Evolutionary conservation across 2,888 invertebrate genomes (phyloP).

Genomic region (Minunthozetes semirufus): DNA sequence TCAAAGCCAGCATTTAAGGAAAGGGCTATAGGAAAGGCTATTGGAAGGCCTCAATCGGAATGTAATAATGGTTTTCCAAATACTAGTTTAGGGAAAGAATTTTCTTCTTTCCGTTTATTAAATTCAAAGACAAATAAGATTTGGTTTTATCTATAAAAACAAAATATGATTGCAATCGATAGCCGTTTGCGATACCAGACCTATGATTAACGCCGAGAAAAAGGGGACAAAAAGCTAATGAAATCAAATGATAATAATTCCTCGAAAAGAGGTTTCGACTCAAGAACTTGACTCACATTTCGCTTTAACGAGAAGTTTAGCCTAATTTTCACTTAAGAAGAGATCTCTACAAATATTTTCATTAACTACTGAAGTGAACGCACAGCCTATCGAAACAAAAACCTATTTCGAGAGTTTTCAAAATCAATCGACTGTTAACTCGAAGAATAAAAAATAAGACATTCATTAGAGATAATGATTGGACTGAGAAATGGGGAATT

Average conservation of each 20-base stretch:
- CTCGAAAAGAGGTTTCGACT: neutral
- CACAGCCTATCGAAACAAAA: neutral
- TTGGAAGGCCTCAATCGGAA: too few species aligned
- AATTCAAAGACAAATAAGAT: too few species aligned
- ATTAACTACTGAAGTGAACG: neutral
- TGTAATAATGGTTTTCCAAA: too few species aligned
- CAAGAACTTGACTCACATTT: constrained; percentile 3
- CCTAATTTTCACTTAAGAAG: neutral
- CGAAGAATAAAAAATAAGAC: neutral
- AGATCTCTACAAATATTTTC: neutral
- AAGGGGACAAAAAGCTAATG: neutral
- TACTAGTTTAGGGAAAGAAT: too few species aligned
- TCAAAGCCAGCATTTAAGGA: too few species aligned
- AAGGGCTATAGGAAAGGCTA: too few species aligned
- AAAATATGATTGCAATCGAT: neutral
- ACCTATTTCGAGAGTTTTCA: neutral
- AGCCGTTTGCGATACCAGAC: neutral
- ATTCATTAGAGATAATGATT: neutral
- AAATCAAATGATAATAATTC: neutral
- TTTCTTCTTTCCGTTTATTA: too few species aligned
- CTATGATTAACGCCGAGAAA: neutral
- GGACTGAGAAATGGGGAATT: too few species aligned
- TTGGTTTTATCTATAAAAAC: neutral
- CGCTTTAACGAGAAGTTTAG: neutral
- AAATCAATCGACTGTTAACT: neutral